phyloP scores from a whole-genome alignment of 2,888 invertebrate genomes.

The Villa cingulata region DNA sequence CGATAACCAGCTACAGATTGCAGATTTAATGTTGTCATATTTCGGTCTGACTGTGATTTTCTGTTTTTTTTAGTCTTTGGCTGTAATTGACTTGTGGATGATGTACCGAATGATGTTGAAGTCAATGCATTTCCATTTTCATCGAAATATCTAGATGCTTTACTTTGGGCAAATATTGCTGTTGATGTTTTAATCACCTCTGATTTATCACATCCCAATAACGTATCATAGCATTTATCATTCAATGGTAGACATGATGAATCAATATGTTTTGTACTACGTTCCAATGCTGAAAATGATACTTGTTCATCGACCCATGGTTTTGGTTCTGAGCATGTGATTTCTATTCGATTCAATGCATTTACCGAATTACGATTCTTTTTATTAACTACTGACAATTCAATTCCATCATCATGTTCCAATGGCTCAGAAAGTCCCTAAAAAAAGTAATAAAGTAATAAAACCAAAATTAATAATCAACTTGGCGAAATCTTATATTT shows the following conservation, averaged over 20 bases:
- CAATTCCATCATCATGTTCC: conserved; percentile 9
- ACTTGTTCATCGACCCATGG: conserved; percentile 25
- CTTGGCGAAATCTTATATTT: too few relatives aligned
- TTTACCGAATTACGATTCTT: conserved; percentile 2
- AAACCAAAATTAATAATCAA: not conserved
- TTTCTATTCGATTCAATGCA: conserved; percentile 14
- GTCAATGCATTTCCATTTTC: conserved; percentile 65
- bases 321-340: conserved; percentile 21
- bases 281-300: conserved; percentile 23
- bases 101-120: conserved; percentile 34
- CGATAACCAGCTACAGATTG: conserved; percentile 63
- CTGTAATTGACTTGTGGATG: conserved; percentile 40
- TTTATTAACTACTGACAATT: conserved; percentile 6
- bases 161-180: conserved; percentile 8
- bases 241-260: conserved; percentile 24
- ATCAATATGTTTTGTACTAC: conserved; percentile 21
- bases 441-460: not conserved
- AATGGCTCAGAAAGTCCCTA: conserved; percentile 5
- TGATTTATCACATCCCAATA: not conserved
- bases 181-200: conserved; percentile 14
- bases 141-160: conserved; percentile 41
- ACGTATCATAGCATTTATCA: conserved; percentile 15
- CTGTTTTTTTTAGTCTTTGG: conserved; percentile 43
- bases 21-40: conserved; percentile 35
- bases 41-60: conserved; percentile 43